These are phyloP conservation scores for Microcaecilia unicolor DNA, from an alignment of 2,797 vertebrate genomes.

Conservation along the genomic window DNA sequence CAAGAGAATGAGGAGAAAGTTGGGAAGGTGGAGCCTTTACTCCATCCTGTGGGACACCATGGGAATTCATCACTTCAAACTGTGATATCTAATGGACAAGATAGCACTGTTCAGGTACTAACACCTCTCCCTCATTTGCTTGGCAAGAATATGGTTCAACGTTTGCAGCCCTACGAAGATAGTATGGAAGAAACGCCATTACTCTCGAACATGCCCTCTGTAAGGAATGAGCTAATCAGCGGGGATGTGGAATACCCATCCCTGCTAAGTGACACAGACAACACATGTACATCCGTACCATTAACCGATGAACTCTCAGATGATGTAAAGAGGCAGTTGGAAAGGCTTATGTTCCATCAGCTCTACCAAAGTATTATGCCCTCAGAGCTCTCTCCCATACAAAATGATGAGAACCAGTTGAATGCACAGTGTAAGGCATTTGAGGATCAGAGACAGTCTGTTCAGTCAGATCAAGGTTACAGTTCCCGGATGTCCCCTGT, in stretches of 20 bases:
- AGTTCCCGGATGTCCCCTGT: slow-evolving; percentile 68
- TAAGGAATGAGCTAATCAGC: slow-evolving; percentile 14
- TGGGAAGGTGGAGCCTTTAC: slow-evolving; percentile 24
- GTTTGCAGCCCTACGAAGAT: slow-evolving; percentile 15
- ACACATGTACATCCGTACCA: no score
- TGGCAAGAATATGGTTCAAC: neutral
- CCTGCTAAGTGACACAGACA: slow-evolving; percentile 5
- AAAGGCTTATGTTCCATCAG: slow-evolving; percentile 33
- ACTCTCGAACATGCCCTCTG: slow-evolving; percentile 10
- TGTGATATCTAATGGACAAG: neutral
- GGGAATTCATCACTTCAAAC: slow-evolving; percentile 11
- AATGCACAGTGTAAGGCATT: slow-evolving; percentile 18
- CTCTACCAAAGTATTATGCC: slow-evolving; percentile 28
- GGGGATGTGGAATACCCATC: neutral
- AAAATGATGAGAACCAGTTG: slow-evolving; percentile 15
- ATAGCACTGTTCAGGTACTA: slow-evolving; percentile 9
- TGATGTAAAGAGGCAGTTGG: slow-evolving; percentile 19
- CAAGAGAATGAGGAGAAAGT: neutral
- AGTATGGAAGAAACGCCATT: slow-evolving; percentile 34
- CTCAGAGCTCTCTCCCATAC: slow-evolving; percentile 7
- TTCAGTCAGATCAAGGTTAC: slow-evolving; percentile 85
- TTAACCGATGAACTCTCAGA: neutral
- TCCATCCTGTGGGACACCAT: neutral
- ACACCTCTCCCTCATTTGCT: slow-evolving; percentile 1
- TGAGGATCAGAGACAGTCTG: slow-evolving; percentile 56